These are phyloP conservation scores for Pica pica DNA, from an alignment of 2,113 vertebrate genomes.

Conservation along the genomic window DNA sequence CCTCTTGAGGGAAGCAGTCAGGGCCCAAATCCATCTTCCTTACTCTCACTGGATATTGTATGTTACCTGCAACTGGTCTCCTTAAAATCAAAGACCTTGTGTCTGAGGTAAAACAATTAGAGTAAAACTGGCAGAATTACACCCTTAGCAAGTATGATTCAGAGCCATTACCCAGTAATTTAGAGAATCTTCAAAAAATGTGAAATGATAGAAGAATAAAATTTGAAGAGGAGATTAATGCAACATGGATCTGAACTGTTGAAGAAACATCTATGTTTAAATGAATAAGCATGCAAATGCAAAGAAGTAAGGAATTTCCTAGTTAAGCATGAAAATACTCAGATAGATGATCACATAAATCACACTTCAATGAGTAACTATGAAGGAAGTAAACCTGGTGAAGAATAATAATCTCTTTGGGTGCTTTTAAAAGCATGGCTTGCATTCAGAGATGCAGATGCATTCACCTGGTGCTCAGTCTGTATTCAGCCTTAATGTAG, in stretches of 20 bases:
- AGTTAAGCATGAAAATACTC: background rate
- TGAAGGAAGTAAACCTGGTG: constrained; percentile 20
- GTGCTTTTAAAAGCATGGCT: background rate
- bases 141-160: background rate
- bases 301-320: background rate
- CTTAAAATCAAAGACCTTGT: background rate
- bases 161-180: background rate
- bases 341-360: background rate
- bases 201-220: background rate
- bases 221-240: background rate
- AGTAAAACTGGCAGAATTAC: background rate
- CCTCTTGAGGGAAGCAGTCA: background rate
- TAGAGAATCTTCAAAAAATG: background rate
- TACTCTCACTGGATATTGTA: background rate
- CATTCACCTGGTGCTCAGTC: background rate
- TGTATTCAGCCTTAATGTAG: background rate
- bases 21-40: background rate
- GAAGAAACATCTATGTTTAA: background rate
- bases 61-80: background rate
- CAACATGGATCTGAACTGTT: background rate
- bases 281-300: background rate
- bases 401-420: background rate
- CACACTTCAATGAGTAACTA: background rate
- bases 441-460: background rate
- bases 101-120: background rate